Base-by-base conservation (phyloP, 2,888 invertebrate genomes). In the Zonitis immaculata region DNA sequence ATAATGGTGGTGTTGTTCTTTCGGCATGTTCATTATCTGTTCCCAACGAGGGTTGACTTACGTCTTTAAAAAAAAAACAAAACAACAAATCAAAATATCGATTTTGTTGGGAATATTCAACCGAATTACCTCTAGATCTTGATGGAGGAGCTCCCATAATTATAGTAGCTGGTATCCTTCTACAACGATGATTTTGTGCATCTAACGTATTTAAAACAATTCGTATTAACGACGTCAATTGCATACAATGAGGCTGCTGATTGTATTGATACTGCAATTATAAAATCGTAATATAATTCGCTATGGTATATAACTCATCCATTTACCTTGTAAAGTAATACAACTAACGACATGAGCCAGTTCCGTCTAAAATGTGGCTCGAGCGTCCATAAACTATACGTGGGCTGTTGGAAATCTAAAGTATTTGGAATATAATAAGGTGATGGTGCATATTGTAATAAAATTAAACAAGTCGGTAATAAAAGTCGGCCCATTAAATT, bases 261-360 rank as follows among this genome's bases (percentile, higher is more conserved):
- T 83, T 86, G 71, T 90, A 91, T 69, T 89, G 87, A 73, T 89
- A 90, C 85, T 87, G 71, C 18, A 74, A 67, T 47, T 58, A n/a
- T n/a, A n/a, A n/a, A n/a, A n/a, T n/a, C n/a, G n/a, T n/a, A n/a
- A n/a, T n/a, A n/a, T n/a, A n/a, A n/a, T n/a, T n/a, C n/a, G n/a
- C n/a, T n/a, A n/a, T n/a, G n/a, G n/a, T n/a, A n/a, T n/a, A n/a
- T n/a, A n/a, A n/a, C n/a, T n/a, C n/a, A n/a, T n/a, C n/a, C n/a
- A n/a, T n/a, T 64, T 75, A 93, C 95, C 86, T 99, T 99, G 72
- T 99, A 99, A 1, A 99, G 80, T 49, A 98, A 85, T 11, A 98
- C 93, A 11, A 97, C 84, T 16, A 97, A 76, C 1, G 96, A 85
- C 82, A 92, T 89, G 12, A 99, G 83, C 98, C 99, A 99, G 62